Base-by-base conservation (phyloP, 2,113 vertebrate species). In the Anser cygnoides region DNA sequence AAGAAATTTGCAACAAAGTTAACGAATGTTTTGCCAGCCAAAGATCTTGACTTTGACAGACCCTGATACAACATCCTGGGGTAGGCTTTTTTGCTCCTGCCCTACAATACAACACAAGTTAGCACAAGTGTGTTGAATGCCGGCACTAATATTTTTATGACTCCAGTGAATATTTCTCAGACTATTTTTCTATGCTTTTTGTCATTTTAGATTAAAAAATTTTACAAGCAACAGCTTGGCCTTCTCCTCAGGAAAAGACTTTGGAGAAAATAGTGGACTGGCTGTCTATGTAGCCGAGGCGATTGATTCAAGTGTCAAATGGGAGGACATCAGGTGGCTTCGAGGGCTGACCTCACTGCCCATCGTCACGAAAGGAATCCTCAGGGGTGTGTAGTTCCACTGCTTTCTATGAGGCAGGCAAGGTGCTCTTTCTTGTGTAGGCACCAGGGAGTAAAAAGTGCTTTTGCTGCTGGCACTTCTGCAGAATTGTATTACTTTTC, bases 291-390 rank as follows among this genome's bases (percentile, higher is more conserved):
- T 99, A 4, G 97, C 98, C 0, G 98, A 98, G 71, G 98, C 98
- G 1, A 99, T 99, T 17, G 99, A 99, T 91, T 98, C 99, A 8
- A 97, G 98, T 1, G 25, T 99, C 90, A 98, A 67, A 20, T 99
- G 99, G 99, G 97, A 99, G 33, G 99, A 99, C 92, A 97, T 99
- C 82, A 98, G 91, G 29, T 99, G 99, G 99, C 98, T 99, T 28
- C 98, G 98, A 78, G 86, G 85, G 31, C 93, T 99, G 84, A 99
- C 99, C 7, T 94, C 90, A 0, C 97, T 99, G 35, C 99, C 99
- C 39, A 98, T 99, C 18, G 98, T 99, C 11, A 93, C 97, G 2
- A 99, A 99, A 97, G 99, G 99, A 67, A 96, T 99, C 81, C 95
- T 99, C 82, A 98, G 98, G 96, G 99, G 99, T 99, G 58, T 1